phyloP scores from a whole-genome alignment of 30 jellyfish, hydroid and myxozoan genomes.

The Hydra vulgaris region DNA sequence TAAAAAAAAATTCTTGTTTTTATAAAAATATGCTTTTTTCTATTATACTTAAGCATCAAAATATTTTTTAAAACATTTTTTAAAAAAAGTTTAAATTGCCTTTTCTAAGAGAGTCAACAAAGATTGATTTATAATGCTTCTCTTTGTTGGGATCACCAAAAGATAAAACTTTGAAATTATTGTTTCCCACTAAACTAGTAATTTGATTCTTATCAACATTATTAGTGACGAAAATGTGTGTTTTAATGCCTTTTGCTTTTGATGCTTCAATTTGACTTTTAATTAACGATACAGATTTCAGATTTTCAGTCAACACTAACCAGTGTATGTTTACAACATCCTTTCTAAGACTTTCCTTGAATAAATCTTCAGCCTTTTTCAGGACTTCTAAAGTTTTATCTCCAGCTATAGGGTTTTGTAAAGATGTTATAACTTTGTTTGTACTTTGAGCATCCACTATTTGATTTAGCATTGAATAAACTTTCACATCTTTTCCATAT shows the following conservation, averaged over 20 bases:
- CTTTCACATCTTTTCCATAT: conserved; percentile 7
- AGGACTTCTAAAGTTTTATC: not conserved
- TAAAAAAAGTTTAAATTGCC: not conserved
- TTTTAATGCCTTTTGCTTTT: not conserved
- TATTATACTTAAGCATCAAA: not conserved
- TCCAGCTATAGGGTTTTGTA: not conserved
- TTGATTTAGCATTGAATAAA: not conserved
- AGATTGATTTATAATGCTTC: not conserved
- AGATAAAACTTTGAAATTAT: not conserved
- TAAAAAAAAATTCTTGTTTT: not conserved
- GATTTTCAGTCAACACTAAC: conserved; percentile 10
- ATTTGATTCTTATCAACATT: conserved; percentile 4
- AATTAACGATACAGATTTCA: not conserved
- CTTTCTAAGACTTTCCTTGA: not conserved
- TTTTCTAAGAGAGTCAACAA: not conserved
- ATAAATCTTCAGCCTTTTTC: not conserved
- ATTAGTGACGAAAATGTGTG: not conserved
- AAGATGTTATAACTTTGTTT: not conserved
- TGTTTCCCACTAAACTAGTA: not conserved
- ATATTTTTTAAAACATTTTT: not conserved
- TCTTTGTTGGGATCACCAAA: not conserved
- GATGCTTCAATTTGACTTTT: conserved; percentile 6
- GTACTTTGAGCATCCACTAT: not conserved
- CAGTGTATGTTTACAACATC: conserved; percentile 5
- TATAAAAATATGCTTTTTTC: too few relatives aligned